These are phyloP conservation scores for Lymantria dispar DNA, from an alignment of 2,888 invertebrate species.

Conservation along the genomic window DNA sequence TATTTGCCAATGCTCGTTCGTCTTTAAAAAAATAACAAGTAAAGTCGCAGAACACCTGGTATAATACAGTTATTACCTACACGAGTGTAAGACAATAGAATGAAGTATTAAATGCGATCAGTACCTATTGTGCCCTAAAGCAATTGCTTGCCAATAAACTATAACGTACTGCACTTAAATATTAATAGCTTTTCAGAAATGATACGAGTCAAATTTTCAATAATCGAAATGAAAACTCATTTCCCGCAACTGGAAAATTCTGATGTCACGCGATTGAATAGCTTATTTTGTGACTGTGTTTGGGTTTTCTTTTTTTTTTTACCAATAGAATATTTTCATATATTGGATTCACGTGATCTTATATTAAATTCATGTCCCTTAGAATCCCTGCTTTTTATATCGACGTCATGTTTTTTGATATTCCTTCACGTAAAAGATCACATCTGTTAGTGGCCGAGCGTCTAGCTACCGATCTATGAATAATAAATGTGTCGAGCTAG, in stretches of 20 bases:
- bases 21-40: not conserved
- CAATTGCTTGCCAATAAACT: conserved; percentile 52
- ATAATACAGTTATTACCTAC: conserved; percentile 66
- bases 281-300: conserved; percentile 42
- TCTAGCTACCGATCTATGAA: conserved; percentile 78
- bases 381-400: conserved; percentile 61
- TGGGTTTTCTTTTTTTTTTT: conserved; percentile 37
- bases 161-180: conserved; percentile 45
- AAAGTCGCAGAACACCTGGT: conserved; percentile 37
- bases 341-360: conserved; percentile 57
- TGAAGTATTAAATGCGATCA: conserved; percentile 57
- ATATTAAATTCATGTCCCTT: conserved; percentile 68
- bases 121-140: conserved; percentile 54
- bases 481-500: conserved; percentile 79
- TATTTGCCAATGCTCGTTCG: no score
- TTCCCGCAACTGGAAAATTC: conserved; percentile 39
- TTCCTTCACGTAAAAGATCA: conserved; percentile 80
- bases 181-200: conserved; percentile 53
- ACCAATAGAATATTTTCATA: conserved; percentile 43
- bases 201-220: conserved; percentile 46
- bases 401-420: conserved; percentile 70
- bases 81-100: conserved; percentile 45
- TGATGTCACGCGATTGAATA: conserved; percentile 57
- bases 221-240: conserved; percentile 51
- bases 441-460: conserved; percentile 79